A percentile compares a stretch with the other conserved stretches of the same genome.
Conservation (phyloP, 2,888 invertebrate genomes). For the Hyposoter dolosus region DNA sequence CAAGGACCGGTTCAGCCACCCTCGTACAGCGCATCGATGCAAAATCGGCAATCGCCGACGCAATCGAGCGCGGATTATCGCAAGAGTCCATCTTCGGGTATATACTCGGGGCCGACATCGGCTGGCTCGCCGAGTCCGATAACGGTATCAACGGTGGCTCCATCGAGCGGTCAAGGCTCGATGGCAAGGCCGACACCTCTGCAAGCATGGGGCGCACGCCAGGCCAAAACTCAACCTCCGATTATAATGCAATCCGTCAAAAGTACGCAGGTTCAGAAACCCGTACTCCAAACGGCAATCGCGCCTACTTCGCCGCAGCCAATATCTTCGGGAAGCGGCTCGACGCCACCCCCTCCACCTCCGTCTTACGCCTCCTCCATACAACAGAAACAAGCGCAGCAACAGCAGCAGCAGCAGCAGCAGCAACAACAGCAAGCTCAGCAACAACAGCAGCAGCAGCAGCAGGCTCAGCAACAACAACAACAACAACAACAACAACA, state of each 20-base stretch:
- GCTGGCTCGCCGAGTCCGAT: conserved; percentile 94
- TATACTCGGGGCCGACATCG: conserved; percentile 93
- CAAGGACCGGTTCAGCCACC: conserved; percentile 91
- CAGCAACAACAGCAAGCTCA: conserved; percentile 86
- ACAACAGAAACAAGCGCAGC: conserved; percentile 89
- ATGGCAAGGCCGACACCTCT: conserved; percentile 93
- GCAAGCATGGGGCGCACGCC: conserved; percentile 94
- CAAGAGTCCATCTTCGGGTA: conserved; percentile 94
- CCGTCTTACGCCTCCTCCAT: conserved; percentile 94
- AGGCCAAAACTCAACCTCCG: conserved; percentile 95
- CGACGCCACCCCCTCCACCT: conserved; percentile 89
- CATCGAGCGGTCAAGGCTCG: conserved; percentile 87
- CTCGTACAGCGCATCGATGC: conserved; percentile 94
- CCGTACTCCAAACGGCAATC: conserved; percentile 96
- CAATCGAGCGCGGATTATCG: conserved; percentile 92
- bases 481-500: conserved; percentile 74
- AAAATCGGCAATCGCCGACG: conserved; percentile 94
- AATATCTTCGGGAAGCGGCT: conserved; percentile 85
- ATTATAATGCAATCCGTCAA: conserved; percentile 99
- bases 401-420: conserved; percentile 83
- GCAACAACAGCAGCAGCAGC: conserved; percentile 77
- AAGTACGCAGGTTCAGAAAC: conserved; percentile 98
- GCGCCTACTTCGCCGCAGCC: conserved; percentile 94
- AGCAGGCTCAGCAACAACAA: conserved; percentile 88
- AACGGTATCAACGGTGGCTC: conserved; percentile 88